Conservation (phyloP, 2,113 vertebrate genomes). For the Prochilodus magdalenae region DNA sequence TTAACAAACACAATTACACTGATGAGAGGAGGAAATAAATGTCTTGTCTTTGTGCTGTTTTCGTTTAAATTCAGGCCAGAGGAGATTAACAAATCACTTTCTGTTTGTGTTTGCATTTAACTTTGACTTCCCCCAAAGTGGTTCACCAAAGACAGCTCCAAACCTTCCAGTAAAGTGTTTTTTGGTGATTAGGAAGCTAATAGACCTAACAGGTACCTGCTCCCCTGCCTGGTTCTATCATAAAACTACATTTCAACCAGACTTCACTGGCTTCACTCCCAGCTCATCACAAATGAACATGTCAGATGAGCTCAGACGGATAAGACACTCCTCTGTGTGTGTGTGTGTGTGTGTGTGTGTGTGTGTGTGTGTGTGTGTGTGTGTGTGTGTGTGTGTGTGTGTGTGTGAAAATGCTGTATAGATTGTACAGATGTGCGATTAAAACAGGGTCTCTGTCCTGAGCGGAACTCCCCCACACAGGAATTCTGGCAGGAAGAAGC, state of each 20-base stretch:
- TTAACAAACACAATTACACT: no score
- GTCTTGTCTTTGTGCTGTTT: no score
- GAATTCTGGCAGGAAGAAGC: conserved; percentile 1
- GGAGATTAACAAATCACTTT: no score
- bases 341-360: background rate
- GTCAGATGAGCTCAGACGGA: background rate
- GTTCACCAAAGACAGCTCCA: background rate
- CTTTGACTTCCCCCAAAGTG: no score
- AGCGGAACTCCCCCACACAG: background rate
- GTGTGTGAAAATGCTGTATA: background rate
- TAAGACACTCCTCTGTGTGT: no score
- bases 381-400: background rate
- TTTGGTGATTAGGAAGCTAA: background rate
- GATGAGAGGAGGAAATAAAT: no score
- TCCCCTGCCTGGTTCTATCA: background rate
- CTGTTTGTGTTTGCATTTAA: no score
- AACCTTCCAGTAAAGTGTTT: background rate
- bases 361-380: background rate
- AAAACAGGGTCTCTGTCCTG: background rate
- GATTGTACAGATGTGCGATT: conserved; percentile 35
- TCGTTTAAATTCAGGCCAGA: no score
- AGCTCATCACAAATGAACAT: conserved; percentile 12
- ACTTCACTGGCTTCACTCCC: background rate
- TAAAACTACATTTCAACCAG: conserved; percentile 9
- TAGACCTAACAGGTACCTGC: background rate